These are phyloP conservation scores for Lottia gigantea DNA, from an alignment of 2,888 invertebrate species.

Conservation along the genomic window DNA sequence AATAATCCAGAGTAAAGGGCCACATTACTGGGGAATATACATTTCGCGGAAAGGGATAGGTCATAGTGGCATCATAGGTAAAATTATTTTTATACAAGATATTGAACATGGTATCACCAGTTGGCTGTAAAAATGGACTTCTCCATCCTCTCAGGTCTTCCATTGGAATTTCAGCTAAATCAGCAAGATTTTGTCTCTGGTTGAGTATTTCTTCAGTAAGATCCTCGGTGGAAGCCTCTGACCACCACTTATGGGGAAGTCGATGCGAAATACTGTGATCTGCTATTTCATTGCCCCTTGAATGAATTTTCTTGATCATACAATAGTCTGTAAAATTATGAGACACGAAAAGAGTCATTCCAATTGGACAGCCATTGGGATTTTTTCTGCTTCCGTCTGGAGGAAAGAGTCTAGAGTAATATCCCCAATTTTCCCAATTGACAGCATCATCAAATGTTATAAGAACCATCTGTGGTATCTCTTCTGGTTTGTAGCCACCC, in stretches of 20 bases:
- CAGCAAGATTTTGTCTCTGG: slow-evolving; percentile 51
- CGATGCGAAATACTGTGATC: slow-evolving; percentile 55
- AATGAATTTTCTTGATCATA: slow-evolving; percentile 72
- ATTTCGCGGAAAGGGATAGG: slow-evolving; percentile 81
- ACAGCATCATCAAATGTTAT: slow-evolving; percentile 61
- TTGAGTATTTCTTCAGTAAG: slow-evolving; percentile 47
- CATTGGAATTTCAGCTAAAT: slow-evolving; percentile 68
- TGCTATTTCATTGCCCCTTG: slow-evolving; percentile 54
- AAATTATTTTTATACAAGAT: slow-evolving; percentile 77
- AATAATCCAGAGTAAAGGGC: slow-evolving; percentile 91
- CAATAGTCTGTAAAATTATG: slow-evolving; percentile 99
- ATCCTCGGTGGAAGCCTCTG: slow-evolving; percentile 69
- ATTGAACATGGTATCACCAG: slow-evolving; percentile 79
- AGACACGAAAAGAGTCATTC: slow-evolving; percentile 97
- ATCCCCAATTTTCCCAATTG: slow-evolving; percentile 45
- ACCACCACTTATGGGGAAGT: slow-evolving; percentile 74
- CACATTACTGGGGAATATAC: slow-evolving; percentile 88
- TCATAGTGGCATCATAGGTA: slow-evolving; percentile 56
- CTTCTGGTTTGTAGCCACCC: slow-evolving; percentile 30
- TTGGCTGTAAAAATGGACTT: slow-evolving; percentile 56
- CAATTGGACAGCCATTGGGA: slow-evolving; percentile 76
- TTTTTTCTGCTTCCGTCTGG: slow-evolving; percentile 69
- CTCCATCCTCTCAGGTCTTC: slow-evolving; percentile 56
- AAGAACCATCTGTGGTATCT: slow-evolving; percentile 56
- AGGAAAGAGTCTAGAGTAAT: slow-evolving; percentile 38